phyloP scores from a whole-genome alignment of 2,113 vertebrate genomes.

The Pluvialis apricaria region DNA sequence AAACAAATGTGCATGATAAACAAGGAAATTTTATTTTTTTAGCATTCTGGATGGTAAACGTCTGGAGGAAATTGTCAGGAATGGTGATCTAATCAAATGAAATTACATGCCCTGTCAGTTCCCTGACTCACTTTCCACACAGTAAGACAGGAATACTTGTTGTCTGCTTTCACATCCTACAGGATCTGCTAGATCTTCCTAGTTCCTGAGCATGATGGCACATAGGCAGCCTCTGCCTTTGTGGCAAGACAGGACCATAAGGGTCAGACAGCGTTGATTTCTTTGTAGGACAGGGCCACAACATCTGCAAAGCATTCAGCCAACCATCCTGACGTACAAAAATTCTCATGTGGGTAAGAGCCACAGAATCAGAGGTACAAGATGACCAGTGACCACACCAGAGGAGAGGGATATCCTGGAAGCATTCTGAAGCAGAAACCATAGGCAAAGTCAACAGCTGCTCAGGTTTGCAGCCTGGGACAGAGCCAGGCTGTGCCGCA shows the following conservation, averaged over 20 bases:
- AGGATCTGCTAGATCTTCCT: not conserved
- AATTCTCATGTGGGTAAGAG: not conserved
- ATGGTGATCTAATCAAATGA: not conserved
- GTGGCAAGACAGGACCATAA: accelerated
- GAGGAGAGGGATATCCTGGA: not conserved
- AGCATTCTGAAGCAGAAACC: not conserved
- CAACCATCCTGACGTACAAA: not conserved
- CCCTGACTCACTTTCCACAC: not conserved
- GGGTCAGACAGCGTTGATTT: not conserved
- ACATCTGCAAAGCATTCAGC: not conserved
- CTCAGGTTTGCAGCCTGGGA: not conserved
- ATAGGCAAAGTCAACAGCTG: not conserved
- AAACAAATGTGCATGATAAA: not conserved
- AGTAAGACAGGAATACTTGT: not conserved
- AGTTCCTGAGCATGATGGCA: not conserved
- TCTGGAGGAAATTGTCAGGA: not conserved
- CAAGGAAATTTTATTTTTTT: not conserved
- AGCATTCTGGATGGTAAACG: not conserved
- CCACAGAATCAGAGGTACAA: not conserved
- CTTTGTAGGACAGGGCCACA: not conserved
- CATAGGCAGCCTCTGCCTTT: not conserved
- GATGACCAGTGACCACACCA: not conserved
- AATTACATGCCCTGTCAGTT: not conserved
- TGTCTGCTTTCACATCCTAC: not conserved
- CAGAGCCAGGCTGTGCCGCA: not conserved